phyloP scores from a whole-genome alignment of 2,797 vertebrate species.

The Lutjanus argentimaculatus region DNA sequence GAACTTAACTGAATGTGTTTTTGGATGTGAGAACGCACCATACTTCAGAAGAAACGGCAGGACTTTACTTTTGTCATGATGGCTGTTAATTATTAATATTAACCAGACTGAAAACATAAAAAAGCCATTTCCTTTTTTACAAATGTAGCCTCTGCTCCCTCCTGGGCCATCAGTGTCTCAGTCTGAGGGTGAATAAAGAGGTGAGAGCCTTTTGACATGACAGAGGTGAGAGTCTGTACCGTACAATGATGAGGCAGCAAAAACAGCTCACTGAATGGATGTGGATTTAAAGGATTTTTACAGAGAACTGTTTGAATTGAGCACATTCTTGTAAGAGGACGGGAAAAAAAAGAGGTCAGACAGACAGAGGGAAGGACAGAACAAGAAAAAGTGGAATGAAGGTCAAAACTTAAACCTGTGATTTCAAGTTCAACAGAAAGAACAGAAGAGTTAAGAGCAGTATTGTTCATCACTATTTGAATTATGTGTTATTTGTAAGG shows the following conservation, averaged over 20 bases:
- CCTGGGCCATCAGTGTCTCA: constrained; percentile 31
- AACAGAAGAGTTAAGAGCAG: constrained; percentile 15
- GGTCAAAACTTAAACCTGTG: constrained; percentile 47
- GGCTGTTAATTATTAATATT: constrained; percentile 27
- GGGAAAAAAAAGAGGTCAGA: constrained; percentile 34
- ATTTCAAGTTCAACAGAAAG: constrained; percentile 51
- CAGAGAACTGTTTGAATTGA: constrained; percentile 54
- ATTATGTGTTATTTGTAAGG: constrained; percentile 2
- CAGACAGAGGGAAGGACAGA: constrained; percentile 46
- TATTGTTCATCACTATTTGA: constrained; percentile 17
- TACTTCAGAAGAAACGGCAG: not conserved
- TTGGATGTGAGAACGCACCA: not conserved
- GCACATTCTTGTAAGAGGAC: constrained; percentile 44
- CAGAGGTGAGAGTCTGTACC: constrained; percentile 51
- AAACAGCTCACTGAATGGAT: constrained; percentile 70
- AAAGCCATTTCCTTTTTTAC: constrained; percentile 36
- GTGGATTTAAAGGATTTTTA: constrained; percentile 70
- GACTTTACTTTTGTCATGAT: constrained; percentile 10
- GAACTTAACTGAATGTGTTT: not conserved
- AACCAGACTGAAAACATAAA: constrained; percentile 37
- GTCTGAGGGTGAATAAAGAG: constrained; percentile 56
- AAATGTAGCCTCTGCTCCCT: constrained; percentile 18
- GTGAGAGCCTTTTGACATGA: constrained; percentile 43
- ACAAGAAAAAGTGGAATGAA: constrained; percentile 37
- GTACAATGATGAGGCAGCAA: constrained; percentile 80